These are phyloP conservation scores for Alviniconcha strummeri DNA, from an alignment of 2,888 invertebrate genomes.

Conservation along the genomic window DNA sequence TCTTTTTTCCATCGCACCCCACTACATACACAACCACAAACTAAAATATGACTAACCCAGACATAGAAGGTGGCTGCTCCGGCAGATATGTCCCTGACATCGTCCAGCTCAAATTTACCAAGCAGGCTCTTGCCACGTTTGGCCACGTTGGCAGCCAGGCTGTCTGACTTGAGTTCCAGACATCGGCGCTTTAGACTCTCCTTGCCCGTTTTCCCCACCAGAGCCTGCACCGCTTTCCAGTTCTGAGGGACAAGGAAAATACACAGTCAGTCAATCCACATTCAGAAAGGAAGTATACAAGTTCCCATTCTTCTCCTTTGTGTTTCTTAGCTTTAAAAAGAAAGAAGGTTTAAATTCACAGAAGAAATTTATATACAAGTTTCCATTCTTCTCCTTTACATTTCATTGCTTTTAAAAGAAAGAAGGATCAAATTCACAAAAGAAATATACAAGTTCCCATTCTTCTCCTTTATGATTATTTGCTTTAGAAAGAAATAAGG, in stretches of 20 bases:
- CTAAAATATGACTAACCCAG: conserved; percentile 60
- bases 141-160: conserved; percentile 52
- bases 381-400: too few species aligned
- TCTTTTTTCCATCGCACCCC: not conserved
- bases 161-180: conserved; percentile 62
- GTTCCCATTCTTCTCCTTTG: too few species aligned
- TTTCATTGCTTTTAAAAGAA: too few species aligned
- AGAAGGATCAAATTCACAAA: too few species aligned
- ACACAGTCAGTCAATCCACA: too few species aligned
- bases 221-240: conserved; percentile 69
- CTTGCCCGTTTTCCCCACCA: conserved; percentile 71
- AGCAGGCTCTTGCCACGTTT: conserved; percentile 60
- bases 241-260: conserved; percentile 46
- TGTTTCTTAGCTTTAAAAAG: too few species aligned
- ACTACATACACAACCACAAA: not conserved
- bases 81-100: conserved; percentile 69
- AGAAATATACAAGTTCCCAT: too few species aligned
- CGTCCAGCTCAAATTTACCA: conserved; percentile 65
- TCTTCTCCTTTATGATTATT: too few species aligned
- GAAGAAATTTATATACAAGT: too few species aligned
- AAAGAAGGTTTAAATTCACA: too few species aligned
- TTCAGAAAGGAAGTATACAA: too few species aligned
- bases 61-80: conserved; percentile 72
- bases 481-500: too few species aligned
- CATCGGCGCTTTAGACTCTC: conserved; percentile 69